Conservation (phyloP, 2,113 vertebrate genomes). For the Rhizomys pruinosus region DNA sequence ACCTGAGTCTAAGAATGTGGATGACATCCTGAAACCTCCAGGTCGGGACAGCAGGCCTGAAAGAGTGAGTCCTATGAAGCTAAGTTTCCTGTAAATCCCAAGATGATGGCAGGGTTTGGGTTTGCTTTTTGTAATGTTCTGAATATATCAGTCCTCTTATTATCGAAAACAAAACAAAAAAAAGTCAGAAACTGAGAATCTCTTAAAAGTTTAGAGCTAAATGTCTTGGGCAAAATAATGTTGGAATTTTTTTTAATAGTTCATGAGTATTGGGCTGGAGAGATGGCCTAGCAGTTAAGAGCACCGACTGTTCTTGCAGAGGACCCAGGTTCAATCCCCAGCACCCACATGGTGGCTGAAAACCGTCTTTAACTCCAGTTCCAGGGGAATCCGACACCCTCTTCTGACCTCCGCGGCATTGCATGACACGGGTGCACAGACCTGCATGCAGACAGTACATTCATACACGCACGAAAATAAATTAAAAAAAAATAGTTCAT, state of each 20-base stretch:
- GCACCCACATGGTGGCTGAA: no score
- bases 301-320: no score
- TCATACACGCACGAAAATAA: no score
- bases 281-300: no score
- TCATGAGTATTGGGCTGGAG: no score
- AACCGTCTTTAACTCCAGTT: no score
- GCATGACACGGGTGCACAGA: no score
- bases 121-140: not conserved
- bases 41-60: conserved; percentile 95
- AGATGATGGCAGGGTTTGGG: not conserved
- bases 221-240: not conserved
- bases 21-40: conserved; percentile 96
- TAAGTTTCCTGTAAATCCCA: conserved; percentile 46
- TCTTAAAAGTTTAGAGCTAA: conserved; percentile 32
- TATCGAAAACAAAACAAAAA: conserved; percentile 3
- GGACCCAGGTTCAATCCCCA: no score
- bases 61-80: conserved; percentile 86
- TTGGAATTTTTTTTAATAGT: not conserved
- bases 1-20: conserved; percentile 97
- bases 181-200: conserved; percentile 22
- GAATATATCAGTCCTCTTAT: conserved; percentile 14
- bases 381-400: no score
- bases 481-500: conserved; percentile 22
- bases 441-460: no score
- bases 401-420: no score